phyloP scores from a whole-genome alignment of 2,888 invertebrate species.

The Eristalis arbustorum region DNA sequence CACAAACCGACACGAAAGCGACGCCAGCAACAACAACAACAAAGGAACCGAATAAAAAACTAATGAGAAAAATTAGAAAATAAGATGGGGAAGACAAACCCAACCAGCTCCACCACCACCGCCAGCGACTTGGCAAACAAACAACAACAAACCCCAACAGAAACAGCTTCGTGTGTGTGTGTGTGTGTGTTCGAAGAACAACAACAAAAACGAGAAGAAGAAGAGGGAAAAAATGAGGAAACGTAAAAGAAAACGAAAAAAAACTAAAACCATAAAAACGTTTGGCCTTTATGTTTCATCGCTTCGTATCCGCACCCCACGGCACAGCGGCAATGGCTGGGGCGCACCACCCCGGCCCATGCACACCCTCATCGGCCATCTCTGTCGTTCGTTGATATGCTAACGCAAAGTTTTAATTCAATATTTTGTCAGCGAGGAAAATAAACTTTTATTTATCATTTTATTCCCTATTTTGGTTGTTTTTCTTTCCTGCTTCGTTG shows the following conservation, averaged over 20 bases:
- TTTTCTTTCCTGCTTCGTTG: neutral
- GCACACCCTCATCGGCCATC: neutral
- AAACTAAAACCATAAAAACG: constrained; percentile 40
- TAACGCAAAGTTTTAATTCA: constrained; percentile 48
- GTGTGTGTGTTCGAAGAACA: neutral
- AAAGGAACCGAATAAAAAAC: constrained; percentile 1
- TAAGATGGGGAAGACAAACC: neutral
- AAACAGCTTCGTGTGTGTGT: neutral
- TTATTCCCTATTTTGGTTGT: constrained; percentile 1
- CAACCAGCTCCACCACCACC: neutral
- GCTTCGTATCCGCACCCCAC: constrained; percentile 10
- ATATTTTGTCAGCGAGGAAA: constrained; percentile 53
- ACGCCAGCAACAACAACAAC: neutral
- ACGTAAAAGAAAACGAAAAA: neutral
- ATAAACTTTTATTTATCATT: constrained; percentile 21
- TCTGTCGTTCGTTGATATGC: constrained; percentile 4
- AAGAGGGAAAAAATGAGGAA: constrained; percentile 20
- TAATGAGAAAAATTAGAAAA: constrained; percentile 4
- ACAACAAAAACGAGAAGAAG: neutral
- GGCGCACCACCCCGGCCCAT: neutral
- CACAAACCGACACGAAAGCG: neutral
- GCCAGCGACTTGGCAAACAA: neutral
- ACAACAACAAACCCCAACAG: neutral
- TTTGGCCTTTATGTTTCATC: constrained; percentile 49
- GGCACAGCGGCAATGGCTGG: neutral